Conservation (phyloP, 2,797 vertebrate genomes). For the Darevskia nairensis region DNA sequence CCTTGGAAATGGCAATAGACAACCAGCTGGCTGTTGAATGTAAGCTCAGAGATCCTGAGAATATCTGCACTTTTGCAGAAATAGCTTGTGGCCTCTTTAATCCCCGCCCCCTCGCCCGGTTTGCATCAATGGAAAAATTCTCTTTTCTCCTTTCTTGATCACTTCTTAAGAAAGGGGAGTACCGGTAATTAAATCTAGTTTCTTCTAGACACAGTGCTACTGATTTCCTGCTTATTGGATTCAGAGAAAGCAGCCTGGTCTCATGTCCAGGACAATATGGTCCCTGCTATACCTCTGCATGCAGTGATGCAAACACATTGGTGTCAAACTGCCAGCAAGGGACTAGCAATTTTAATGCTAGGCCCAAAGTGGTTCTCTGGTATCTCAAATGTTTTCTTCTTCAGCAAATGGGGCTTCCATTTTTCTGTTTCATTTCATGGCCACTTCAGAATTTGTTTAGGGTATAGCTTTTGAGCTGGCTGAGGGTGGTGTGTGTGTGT, state of each 20-base stretch:
- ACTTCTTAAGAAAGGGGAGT: background rate
- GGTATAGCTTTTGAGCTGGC: too few species aligned
- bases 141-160: background rate
- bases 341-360: too few species aligned
- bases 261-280: background rate
- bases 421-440: too few species aligned
- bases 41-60: constrained; percentile 18
- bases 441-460: too few species aligned
- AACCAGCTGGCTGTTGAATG: background rate
- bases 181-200: constrained; percentile 36
- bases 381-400: too few species aligned
- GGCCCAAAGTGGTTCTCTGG: too few species aligned
- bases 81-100: background rate
- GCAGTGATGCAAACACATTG: background rate
- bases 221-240: constrained; percentile 15
- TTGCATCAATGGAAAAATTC: background rate
- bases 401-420: too few species aligned
- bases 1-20: background rate
- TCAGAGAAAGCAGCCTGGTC: background rate
- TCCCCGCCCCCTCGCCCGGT: too few species aligned
- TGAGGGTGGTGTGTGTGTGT: too few species aligned
- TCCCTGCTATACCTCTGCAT: background rate
- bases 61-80: background rate
- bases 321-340: too few species aligned
- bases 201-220: background rate